phyloP scores from a whole-genome alignment of 1,140 invertebrate genomes.

The Liolophura sinensis region DNA sequence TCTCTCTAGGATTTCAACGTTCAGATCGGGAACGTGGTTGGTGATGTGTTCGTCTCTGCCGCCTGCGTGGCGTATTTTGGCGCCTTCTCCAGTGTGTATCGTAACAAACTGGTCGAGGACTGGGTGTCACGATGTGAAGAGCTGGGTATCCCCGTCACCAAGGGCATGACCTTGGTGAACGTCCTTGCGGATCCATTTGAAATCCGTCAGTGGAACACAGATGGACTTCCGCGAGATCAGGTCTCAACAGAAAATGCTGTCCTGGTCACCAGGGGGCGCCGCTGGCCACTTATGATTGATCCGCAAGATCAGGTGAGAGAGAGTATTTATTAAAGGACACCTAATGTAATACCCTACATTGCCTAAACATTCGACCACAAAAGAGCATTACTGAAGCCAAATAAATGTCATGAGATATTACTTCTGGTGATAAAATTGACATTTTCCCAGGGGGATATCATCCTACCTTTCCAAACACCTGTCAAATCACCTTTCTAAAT shows the following conservation, averaged over 20 bases:
- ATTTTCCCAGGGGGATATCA: too few species aligned
- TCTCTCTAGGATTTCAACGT: slow-evolving; percentile 49
- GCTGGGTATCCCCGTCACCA: slow-evolving; percentile 55
- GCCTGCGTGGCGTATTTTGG: slow-evolving; percentile 61
- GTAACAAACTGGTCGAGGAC: slow-evolving; percentile 38
- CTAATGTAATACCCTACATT: too few species aligned
- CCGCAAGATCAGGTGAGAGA: slow-evolving; percentile 79
- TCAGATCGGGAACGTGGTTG: slow-evolving; percentile 56
- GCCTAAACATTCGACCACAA: too few species aligned
- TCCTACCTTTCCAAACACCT: too few species aligned
- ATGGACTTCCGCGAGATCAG: slow-evolving; percentile 78
- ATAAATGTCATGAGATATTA: too few species aligned
- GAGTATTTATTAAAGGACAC: background rate
- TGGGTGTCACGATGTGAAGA: slow-evolving; percentile 50
- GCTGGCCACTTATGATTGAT: slow-evolving; percentile 89
- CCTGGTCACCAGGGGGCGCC: slow-evolving; percentile 74
- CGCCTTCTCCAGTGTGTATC: slow-evolving; percentile 56
- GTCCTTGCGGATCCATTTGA: slow-evolving; percentile 84
- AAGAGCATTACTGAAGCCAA: too few species aligned
- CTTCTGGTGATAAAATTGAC: too few species aligned
- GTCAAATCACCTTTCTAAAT: too few species aligned
- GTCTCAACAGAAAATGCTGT: slow-evolving; percentile 88
- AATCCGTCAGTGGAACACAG: slow-evolving; percentile 81
- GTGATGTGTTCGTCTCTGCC: slow-evolving; percentile 60
- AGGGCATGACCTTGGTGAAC: slow-evolving; percentile 67